Evolutionary conservation across 2,113 vertebrate genomes (phyloP), one percentile per base, ranked within the genome.

Genomic region (Semnornis frantzii): DNA sequence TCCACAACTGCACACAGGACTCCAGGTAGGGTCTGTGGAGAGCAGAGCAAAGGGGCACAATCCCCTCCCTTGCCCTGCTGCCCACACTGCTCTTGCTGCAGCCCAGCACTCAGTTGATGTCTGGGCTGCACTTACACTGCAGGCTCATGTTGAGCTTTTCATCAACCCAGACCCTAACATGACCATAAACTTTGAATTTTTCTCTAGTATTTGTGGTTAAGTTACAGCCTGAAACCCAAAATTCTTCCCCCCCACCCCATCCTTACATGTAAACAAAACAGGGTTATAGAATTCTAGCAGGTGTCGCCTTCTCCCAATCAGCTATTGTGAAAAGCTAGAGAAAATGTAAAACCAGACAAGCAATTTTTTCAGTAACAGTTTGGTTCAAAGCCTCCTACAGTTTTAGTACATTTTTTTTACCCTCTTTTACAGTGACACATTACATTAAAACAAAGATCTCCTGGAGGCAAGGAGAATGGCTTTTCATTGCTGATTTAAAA

Each of bases 401-500:
- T 57, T 82, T 72, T 28, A 89, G 77, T 28, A 39, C 10, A 46
- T 73, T 93, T 85, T 82, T 82, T 84, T 82, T 89, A 70, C 58
- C 5, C 27, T 70, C 74, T 28, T 66, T 89, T 85, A 82, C 44
- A 89, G 72, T 57, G 87, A 90, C 54, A 87, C 94, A 94, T 69
- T 75, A 78, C 44, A 65, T 69, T 90, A 86, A 92, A 93, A 88
- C 66, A 86, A 86, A 84, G 58, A 84, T 75, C 75, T 94, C 82
- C 89, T 81, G 34, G 27, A 91, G 76, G 69, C 80, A 87, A 68
- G 69, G 55, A 95, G 65, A 92, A 91, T 54, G 52, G n/a, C 31
- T 92, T 94, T 94, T 85, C 82, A 77, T 13, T 89, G 59, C 68
- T 16, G 15, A 82, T 52, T 95, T 80, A 71, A 59, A 95, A 87